Conservation (phyloP, 1,140 invertebrate species). For the Calosoma granatense region DNA sequence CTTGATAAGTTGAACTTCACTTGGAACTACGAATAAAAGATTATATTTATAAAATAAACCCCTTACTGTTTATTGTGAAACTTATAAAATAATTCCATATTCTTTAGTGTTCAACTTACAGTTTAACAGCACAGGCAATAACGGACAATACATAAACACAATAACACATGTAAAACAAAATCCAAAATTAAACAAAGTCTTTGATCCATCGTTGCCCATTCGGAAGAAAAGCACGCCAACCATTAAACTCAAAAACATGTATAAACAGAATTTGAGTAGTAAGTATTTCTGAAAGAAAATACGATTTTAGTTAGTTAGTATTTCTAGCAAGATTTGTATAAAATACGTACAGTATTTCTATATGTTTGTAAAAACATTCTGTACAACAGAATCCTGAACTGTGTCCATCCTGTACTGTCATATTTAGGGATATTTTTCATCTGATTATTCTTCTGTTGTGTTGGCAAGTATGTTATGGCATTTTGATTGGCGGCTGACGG, state of each 20-base stretch:
- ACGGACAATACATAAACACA: constrained; percentile 65
- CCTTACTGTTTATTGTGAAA: background rate
- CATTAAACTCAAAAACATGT: constrained; percentile 56
- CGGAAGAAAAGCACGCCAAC: constrained; percentile 57
- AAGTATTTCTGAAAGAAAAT: constrained; percentile 53
- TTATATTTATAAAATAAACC: constrained; percentile 9
- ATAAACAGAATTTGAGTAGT: constrained; percentile 53
- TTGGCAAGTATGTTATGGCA: background rate
- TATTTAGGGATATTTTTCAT: constrained; percentile 36
- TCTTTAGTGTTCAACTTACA: constrained; percentile 50
- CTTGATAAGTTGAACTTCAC: constrained; percentile 75
- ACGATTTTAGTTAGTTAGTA: constrained; percentile 4
- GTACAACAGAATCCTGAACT: constrained; percentile 52
- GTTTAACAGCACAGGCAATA: constrained; percentile 65
- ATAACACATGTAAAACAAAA: constrained; percentile 70
- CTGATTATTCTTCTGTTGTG: background rate
- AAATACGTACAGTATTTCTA: constrained; percentile 51
- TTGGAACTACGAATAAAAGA: constrained; percentile 57
- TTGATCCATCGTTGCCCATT: constrained; percentile 67
- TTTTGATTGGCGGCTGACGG: background rate
- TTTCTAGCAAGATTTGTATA: constrained; percentile 10
- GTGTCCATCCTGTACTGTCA: constrained; percentile 46
- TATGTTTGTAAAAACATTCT: constrained; percentile 62
- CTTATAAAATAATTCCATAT: background rate
- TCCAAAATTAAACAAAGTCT: constrained; percentile 71